A percentile compares a stretch with the other conserved stretches of the same genome.
These are phyloP conservation scores for Formica exsecta DNA, from an alignment of 1,140 invertebrate species.

Conservation along the genomic window DNA sequence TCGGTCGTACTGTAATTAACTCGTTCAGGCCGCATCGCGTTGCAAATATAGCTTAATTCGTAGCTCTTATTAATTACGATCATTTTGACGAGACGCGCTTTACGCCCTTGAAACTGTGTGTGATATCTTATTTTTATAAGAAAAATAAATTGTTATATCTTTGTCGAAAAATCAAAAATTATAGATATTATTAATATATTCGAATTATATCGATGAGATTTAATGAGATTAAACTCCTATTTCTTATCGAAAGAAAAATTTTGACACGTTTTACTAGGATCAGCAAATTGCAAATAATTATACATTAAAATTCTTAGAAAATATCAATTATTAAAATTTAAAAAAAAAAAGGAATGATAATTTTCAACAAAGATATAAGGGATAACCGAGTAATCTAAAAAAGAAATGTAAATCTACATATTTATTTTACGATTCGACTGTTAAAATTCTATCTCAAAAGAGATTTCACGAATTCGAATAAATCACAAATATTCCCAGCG, in stretches of 20 bases:
- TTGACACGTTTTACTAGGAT: not conserved
- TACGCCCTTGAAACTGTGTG: not conserved
- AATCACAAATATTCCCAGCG: not conserved
- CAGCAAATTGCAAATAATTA: not conserved
- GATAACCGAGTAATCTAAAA: not conserved
- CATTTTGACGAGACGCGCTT: not conserved
- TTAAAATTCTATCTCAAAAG: not conserved
- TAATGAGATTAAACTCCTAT: not conserved
- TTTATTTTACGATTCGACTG: not conserved
- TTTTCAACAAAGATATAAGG: not conserved
- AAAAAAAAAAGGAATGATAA: not conserved
- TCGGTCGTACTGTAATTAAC: slow-evolving; percentile 16
- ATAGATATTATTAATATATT: not conserved
- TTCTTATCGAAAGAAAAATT: not conserved
- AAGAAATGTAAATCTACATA: not conserved
- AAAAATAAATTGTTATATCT: not conserved
- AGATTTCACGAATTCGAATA: not conserved
- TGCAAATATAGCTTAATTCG: not conserved
- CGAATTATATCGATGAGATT: not conserved
- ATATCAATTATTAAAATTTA: not conserved
- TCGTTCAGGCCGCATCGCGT: not conserved
- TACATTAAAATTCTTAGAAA: not conserved
- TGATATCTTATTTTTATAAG: slow-evolving; percentile 3
- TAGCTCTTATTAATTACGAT: slow-evolving; percentile 17
- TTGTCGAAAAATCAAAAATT: not conserved